phyloP scores from a whole-genome alignment of 2,888 invertebrate species.

The Cybosia mesomella region DNA sequence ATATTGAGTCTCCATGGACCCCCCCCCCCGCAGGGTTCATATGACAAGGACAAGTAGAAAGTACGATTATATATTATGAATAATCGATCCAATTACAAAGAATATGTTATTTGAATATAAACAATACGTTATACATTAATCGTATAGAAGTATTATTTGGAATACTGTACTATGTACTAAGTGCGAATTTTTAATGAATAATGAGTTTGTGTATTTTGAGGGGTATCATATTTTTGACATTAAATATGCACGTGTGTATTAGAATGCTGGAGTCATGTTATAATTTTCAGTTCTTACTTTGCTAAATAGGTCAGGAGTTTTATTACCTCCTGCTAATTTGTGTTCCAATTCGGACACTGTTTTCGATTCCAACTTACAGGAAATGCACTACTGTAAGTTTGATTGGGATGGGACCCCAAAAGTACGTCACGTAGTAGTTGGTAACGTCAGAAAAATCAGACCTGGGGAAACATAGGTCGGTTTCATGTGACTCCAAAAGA shows the following conservation, averaged over 20 bases:
- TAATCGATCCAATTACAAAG: background rate
- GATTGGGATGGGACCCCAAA: background rate
- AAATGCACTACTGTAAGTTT: no score
- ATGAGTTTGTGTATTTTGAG: background rate
- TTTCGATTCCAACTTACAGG: background rate
- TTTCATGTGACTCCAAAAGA: no score
- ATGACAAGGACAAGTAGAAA: no score
- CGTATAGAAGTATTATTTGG: background rate
- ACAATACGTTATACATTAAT: background rate
- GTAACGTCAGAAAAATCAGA: no score
- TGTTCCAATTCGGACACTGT: background rate
- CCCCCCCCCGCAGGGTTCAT: no score
- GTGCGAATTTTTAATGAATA: background rate
- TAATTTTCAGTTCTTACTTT: background rate
- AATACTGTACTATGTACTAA: background rate
- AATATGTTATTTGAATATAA: conserved; percentile 2
- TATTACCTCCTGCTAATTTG: background rate
- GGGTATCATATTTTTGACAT: background rate
- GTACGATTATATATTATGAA: no score
- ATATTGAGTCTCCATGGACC: no score
- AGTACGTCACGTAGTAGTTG: no score
- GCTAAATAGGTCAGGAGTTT: background rate
- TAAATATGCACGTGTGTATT: background rate
- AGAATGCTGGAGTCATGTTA: background rate
- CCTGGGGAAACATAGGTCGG: no score